Base-by-base conservation (phyloP, 2,797 vertebrate species). In the Sebastes paucispinis region DNA sequence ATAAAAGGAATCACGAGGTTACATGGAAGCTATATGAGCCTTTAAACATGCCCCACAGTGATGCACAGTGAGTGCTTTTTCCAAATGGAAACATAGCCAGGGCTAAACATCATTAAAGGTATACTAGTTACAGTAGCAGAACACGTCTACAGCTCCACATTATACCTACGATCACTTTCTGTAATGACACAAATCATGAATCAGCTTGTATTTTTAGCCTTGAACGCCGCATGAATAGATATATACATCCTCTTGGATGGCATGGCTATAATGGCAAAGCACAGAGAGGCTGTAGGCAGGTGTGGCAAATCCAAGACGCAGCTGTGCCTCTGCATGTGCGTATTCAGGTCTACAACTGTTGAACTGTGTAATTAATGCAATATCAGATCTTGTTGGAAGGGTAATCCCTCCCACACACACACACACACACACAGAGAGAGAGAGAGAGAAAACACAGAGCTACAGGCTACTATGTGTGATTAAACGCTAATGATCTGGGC, bases 361-460 rank as follows among this genome's bases (percentile, higher is more conserved):
- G 87, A 90, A 87, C 88, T 88, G 86, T 89, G 85, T 88, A 91
- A 91, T 90, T 86, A 90, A 91, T 80, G 75, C 81, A 89, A 89
- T 85, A 92, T 91, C 81, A 86, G 79, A 93, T 89, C 83, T 69
- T 79, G 79, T 82, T 88, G 76, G 77, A 82, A 81, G 83, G 77
- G 83, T 83, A 87, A 91, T 91, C 80, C 86, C 70, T 86, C 81
- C 79, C 82, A 84, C 84, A 88, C 87, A 87, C 77, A 59, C 79
- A 75, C 88, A 20, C 20, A 52, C 8, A 52, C 3, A 34, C 0
- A 34, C 10, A 27, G 25, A 27, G 4, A 65, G 32, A 34, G 32
- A 34, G 32, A n/a, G 34, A 43, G 13, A 62, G 72, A 83, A 86
- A 85, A 54, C 9, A 54, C 13, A 65, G 63, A 22, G 34, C 60